These are phyloP conservation scores for Ectobius pallidus DNA, from an alignment of 2,888 invertebrate species.

Conservation along the genomic window DNA sequence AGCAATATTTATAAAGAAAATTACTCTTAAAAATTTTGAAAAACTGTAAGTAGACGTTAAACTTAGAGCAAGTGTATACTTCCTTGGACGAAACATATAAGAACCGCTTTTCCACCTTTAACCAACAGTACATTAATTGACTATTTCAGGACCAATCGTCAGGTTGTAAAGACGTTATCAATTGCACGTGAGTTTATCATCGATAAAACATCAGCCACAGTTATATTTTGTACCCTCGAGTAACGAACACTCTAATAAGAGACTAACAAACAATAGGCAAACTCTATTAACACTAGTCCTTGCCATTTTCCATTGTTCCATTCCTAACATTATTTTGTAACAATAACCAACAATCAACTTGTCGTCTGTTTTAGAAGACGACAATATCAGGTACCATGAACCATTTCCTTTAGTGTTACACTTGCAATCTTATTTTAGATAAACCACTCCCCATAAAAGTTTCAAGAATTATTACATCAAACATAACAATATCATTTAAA, in stretches of 20 bases:
- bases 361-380: conserved; percentile 36
- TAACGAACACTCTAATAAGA: background rate
- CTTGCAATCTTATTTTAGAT: conserved; percentile 10
- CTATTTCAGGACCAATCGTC: background rate
- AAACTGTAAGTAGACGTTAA: too few species aligned
- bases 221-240: conserved; percentile 13
- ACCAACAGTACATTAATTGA: background rate
- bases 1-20: too few species aligned
- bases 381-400: conserved; percentile 42
- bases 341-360: conserved; percentile 39
- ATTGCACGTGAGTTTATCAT: background rate
- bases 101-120: background rate
- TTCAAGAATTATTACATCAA: conserved; percentile 40
- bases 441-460: conserved; percentile 29
- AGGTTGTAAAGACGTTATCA: background rate
- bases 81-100: background rate
- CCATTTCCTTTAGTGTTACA: conserved; percentile 33
- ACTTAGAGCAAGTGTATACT: too few species aligned
- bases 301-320: background rate
- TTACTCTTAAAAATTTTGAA: too few species aligned
- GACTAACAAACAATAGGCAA: conserved; percentile 18
- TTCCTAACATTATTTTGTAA: conserved; percentile 30
- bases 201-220: background rate
- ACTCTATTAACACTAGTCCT: background rate
- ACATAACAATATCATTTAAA: conserved; percentile 40